Percentiles rank a stretch among this genome's conserved stretches.
Conservation (phyloP, 2,113 vertebrate genomes). For the Mugil cephalus region DNA sequence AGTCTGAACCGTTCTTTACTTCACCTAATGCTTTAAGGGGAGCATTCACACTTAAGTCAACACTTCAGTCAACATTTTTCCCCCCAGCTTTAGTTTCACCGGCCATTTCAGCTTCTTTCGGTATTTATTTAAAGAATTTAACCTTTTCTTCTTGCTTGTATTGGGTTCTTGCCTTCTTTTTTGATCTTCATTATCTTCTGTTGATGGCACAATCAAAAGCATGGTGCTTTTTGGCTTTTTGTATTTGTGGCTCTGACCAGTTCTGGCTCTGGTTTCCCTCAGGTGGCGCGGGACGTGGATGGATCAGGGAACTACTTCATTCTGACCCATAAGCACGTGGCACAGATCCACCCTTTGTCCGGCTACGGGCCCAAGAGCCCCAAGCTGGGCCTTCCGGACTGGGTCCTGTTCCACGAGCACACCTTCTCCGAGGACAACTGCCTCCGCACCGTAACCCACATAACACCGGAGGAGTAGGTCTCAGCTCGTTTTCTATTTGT, state of each 20-base stretch:
- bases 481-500: conserved; percentile 4
- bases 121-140: not conserved
- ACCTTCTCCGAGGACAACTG: conserved; percentile 89
- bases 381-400: conserved; percentile 86
- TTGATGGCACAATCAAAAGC: not conserved
- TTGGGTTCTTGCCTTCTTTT: too few species aligned
- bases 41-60: not conserved
- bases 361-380: conserved; percentile 79
- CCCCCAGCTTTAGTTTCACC: too few species aligned
- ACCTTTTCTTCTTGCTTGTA: too few species aligned
- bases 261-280: conserved; percentile 20
- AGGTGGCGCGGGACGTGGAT: conserved; percentile 91
- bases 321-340: conserved; percentile 89
- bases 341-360: conserved; percentile 89
- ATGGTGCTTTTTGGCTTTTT: not conserved
- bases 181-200: not conserved
- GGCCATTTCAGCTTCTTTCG: too few species aligned
- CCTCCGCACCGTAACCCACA: conserved; percentile 84
- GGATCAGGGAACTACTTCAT: conserved; percentile 92
- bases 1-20: too few species aligned
- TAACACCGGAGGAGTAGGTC: conserved; percentile 89
- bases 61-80: too few species aligned
- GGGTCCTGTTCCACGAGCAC: conserved; percentile 91
- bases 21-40: too few species aligned
- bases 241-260: not conserved